These are phyloP conservation scores for Heliothis virescens DNA, from an alignment of 1,140 invertebrate species.

Conservation along the genomic window DNA sequence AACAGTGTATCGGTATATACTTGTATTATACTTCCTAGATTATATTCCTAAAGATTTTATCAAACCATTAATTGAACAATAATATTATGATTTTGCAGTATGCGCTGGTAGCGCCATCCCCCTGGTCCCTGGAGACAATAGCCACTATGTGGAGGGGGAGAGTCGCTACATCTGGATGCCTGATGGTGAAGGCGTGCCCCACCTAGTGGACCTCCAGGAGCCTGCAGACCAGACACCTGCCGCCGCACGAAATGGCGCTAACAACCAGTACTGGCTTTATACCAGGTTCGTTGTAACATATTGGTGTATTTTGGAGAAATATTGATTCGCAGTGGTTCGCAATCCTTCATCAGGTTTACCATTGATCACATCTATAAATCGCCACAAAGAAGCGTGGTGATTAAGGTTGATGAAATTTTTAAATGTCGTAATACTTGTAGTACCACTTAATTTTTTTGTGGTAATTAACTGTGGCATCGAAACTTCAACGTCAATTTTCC, in stretches of 20 bases:
- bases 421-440: too few relatives aligned
- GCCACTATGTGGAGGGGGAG: conserved; percentile 67
- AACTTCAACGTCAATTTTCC: too few relatives aligned
- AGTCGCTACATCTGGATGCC: conserved; percentile 58
- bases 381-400: too few relatives aligned
- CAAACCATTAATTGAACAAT: neutral
- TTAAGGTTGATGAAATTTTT: too few relatives aligned
- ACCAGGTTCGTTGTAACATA: conserved; percentile 56
- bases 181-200: conserved; percentile 44
- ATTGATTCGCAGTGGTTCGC: neutral
- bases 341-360: too few relatives aligned
- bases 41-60: too few relatives aligned
- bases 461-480: too few relatives aligned
- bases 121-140: conserved; percentile 36
- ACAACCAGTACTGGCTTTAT: conserved; percentile 62
- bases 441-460: too few relatives aligned
- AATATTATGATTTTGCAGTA: neutral
- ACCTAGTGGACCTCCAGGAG: conserved; percentile 49
- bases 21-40: too few relatives aligned
- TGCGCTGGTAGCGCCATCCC: neutral
- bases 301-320: neutral
- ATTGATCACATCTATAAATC: too few relatives aligned
- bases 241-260: conserved; percentile 46
- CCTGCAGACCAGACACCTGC: conserved; percentile 32
- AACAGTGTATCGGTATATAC: too few relatives aligned